A percentile compares a stretch with the other conserved stretches of the same genome.
phyloP scores from a whole-genome alignment of 2,888 invertebrate species.

The Eristalinus aeneus region DNA sequence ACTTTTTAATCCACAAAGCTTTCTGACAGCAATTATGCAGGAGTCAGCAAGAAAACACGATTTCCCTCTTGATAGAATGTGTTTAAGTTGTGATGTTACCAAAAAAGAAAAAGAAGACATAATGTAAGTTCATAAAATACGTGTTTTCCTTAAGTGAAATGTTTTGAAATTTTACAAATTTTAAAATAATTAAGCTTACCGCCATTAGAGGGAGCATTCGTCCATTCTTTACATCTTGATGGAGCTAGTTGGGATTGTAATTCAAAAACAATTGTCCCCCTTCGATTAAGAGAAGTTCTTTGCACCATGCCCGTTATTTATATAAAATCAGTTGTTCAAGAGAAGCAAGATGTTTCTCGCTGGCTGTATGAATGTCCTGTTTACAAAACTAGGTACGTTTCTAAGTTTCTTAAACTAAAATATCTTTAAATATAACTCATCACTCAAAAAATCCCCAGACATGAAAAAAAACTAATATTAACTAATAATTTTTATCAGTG shows the following conservation, averaged over 20 bases:
- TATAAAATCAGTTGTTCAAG: slow-evolving; percentile 93
- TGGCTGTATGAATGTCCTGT: slow-evolving; percentile 96
- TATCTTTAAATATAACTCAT: no score
- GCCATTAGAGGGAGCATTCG: slow-evolving; percentile 95
- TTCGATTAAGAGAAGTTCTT: slow-evolving; percentile 93
- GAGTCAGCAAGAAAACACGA: slow-evolving; percentile 97
- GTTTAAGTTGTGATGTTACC: slow-evolving; percentile 96
- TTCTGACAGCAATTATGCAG: slow-evolving; percentile 98
- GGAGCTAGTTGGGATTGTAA: slow-evolving; percentile 96
- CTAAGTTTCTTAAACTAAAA: neutral
- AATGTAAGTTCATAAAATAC: slow-evolving; percentile 82
- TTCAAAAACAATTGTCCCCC: slow-evolving; percentile 90
- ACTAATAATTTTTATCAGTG: no score
- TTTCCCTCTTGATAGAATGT: slow-evolving; percentile 98
- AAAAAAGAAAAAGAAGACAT: slow-evolving; percentile 94
- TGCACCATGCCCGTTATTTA: slow-evolving; percentile 95
- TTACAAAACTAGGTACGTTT: slow-evolving; percentile 90
- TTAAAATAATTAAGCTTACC: slow-evolving; percentile 83
- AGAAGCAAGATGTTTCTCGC: slow-evolving; percentile 90
- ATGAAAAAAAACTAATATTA: no score
- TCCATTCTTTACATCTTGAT: slow-evolving; percentile 95
- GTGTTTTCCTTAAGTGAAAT: neutral
- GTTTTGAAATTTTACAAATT: neutral
- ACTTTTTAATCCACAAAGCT: slow-evolving; percentile 98
- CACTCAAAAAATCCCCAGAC: no score